phyloP scores from a whole-genome alignment of 1,140 invertebrate genomes.

The Drosophila sucinea region DNA sequence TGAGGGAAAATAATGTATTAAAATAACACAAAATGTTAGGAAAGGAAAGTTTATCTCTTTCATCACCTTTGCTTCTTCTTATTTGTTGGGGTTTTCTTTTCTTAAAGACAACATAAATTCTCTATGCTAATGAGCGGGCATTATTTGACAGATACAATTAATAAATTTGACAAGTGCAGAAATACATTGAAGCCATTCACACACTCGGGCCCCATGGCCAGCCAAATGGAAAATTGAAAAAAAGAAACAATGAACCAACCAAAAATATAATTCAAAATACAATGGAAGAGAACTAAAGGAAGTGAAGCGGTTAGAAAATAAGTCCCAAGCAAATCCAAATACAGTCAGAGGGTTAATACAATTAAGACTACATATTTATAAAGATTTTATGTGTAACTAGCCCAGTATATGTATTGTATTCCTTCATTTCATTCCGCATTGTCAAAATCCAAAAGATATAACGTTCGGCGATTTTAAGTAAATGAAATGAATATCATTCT shows the following conservation, averaged over 20 bases:
- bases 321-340: no score
- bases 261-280: no score
- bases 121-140: conserved; percentile 72
- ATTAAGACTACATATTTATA: no score
- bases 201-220: conserved; percentile 27
- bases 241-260: background rate
- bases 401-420: no score
- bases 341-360: no score
- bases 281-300: no score
- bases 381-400: no score
- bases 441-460: no score
- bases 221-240: conserved; percentile 56
- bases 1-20: conserved; percentile 63
- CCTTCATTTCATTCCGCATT: no score
- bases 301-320: no score
- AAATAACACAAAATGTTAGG: conserved; percentile 42
- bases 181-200: conserved; percentile 39
- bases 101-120: conserved; percentile 49
- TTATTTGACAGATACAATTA: conserved; percentile 79
- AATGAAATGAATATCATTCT: no score
- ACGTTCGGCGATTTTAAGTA: no score
- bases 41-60: conserved; percentile 41
- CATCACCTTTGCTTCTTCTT: conserved; percentile 13
- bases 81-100: conserved; percentile 6
- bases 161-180: conserved; percentile 72